Evolutionary conservation across 2,113 vertebrate genomes (phyloP), one percentile per base, ranked within the genome.

Genomic region (Tragelaphus strepsiceros): DNA sequence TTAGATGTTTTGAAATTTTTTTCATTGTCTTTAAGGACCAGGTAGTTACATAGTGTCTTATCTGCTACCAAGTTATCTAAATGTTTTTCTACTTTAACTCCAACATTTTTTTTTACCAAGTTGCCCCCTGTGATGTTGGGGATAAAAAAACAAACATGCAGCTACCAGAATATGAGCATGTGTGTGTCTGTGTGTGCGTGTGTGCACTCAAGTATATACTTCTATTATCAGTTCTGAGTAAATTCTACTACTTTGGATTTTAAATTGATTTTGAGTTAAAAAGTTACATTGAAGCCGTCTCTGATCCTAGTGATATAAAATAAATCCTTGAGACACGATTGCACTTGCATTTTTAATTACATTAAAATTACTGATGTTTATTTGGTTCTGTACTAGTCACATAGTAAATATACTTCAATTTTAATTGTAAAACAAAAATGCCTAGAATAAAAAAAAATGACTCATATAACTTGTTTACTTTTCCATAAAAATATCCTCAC

Each of bases 1-100:
- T 39, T 93, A 59, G 15, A 56, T 59, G 24, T 71, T 95, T 96
- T 74, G 35, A 96, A 96, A 95, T 85, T 39, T 85, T 85, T 46
- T 46, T 67, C 81, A 81, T 1, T 28, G 39, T 30, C 74, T 81
- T 93, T 81, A 82, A 86, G 28, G 35, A 13, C 14, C 30, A 88
- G 51, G 7, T 35, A 58, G 14, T 80, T 83, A 62, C 21, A 22
- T 71, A 53, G n/a, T 81, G 67, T 92, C 24, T 93, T 83, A 94
- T 53, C 74, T 88, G 4, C 6, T 71, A 16, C n/a, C 61, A 83
- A 96, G 10, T 82, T 62, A 51, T 94, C 10, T 54, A 64, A 93
- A 62, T 51, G 53, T 39, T 91, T 56, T 53, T 85, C 12, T 67
- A 19, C 46, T 85, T 90, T 78, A 85, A 24, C 11, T 62, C 11